A percentile compares a stretch with the other conserved stretches of the same genome.
phyloP scores from a whole-genome alignment of 1,140 invertebrate species.

The Bombus picipes region DNA sequence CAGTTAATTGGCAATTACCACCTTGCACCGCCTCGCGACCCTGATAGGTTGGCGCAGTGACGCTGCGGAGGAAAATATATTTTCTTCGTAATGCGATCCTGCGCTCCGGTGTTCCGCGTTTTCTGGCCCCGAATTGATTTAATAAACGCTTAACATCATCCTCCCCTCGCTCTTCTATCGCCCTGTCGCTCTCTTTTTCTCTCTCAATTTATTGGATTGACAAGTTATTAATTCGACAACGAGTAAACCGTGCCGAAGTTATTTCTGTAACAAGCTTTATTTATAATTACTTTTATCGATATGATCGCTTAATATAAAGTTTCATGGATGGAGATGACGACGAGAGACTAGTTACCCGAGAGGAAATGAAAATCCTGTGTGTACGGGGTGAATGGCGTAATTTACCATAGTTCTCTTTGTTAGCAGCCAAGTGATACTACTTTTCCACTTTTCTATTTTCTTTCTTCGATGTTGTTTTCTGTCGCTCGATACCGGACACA shows the following conservation, averaged over 20 bases:
- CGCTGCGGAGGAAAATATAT: constrained; percentile 65
- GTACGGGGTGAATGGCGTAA: not conserved
- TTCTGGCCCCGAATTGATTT: constrained; percentile 51
- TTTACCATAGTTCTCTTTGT: not conserved
- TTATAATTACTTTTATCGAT: constrained; percentile 48
- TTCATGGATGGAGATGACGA: not conserved
- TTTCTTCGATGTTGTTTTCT: not conserved
- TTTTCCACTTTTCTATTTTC: not conserved
- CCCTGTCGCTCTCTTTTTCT: not conserved
- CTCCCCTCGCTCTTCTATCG: not conserved
- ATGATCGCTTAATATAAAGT: constrained; percentile 29
- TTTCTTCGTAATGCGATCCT: constrained; percentile 58
- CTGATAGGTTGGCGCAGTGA: constrained; percentile 56
- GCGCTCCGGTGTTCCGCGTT: constrained; percentile 45
- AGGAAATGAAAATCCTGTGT: not conserved
- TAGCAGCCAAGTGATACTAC: not conserved
- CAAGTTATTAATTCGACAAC: constrained; percentile 30
- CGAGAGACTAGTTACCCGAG: not conserved
- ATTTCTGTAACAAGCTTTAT: constrained; percentile 21
- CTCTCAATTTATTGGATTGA: not conserved
- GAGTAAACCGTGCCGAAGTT: constrained; percentile 20
- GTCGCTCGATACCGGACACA: not conserved
- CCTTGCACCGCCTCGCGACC: constrained; percentile 57
- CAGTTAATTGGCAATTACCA: constrained; percentile 75
- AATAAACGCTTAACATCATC: constrained; percentile 45